Conservation (phyloP, 2,888 invertebrate genomes). For the Rhimphoctona megacephalus region DNA sequence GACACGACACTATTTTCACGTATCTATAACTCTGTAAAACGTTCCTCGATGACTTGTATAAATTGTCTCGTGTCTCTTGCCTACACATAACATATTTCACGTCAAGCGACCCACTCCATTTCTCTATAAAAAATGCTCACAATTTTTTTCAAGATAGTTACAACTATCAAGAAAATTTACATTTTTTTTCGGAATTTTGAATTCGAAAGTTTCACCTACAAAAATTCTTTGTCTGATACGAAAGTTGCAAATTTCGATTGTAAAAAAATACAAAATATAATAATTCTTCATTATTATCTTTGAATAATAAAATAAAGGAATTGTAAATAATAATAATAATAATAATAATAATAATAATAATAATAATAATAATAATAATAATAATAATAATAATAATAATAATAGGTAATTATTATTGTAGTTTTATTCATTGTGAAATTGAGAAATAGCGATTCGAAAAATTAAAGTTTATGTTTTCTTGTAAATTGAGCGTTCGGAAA, state of each 20-base stretch:
- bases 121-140: conserved; percentile 1
- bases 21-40: neutral
- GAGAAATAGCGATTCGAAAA: neutral
- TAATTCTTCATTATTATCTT: no score
- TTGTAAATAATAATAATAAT: no score
- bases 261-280: neutral
- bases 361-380: no score
- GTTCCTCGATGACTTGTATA: conserved; percentile 45
- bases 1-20: conserved; percentile 33
- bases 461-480: neutral
- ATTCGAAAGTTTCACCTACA: neutral
- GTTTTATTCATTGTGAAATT: neutral
- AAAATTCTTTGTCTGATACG: neutral
- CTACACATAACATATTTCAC: conserved; percentile 26
- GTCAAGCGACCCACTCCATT: neutral
- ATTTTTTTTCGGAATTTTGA: neutral
- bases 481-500: conserved; percentile 18
- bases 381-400: no score
- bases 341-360: no score
- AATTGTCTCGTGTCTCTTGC: conserved; percentile 18
- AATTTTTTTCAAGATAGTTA: neutral
- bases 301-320: no score
- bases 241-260: neutral
- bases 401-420: no score
- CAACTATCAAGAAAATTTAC: neutral